A percentile compares a stretch with the other conserved stretches of the same genome.
Evolutionary conservation across 2,797 vertebrate species (phyloP).

Genomic region (Euphonia xanthogaster): DNA sequence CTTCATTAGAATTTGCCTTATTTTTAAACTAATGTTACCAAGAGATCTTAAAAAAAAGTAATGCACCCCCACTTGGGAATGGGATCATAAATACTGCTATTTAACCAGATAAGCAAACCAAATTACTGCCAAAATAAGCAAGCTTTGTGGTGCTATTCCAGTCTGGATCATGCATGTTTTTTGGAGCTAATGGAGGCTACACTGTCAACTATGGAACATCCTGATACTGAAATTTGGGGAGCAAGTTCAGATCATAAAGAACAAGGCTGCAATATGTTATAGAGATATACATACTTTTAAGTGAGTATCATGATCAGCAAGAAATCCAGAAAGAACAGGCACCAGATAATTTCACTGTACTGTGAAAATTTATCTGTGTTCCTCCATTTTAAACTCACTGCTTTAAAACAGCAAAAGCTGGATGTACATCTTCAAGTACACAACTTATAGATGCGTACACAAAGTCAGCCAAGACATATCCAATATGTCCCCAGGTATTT

Average conservation of each 20-base stretch:
- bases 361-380: neutral
- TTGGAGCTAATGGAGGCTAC: neutral
- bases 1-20: neutral
- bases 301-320: neutral
- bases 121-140: slow-evolving; percentile 1
- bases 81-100: neutral
- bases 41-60: neutral
- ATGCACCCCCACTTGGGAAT: neutral
- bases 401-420: neutral
- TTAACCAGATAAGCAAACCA: neutral
- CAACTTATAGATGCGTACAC: neutral
- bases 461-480: neutral
- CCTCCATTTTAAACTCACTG: neutral
- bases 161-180: neutral
- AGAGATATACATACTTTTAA: neutral
- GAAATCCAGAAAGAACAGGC: neutral
- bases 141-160: neutral
- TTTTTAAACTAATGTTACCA: neutral
- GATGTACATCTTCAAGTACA: neutral
- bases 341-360: neutral
- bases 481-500: rapidly evolving
- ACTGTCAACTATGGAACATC: neutral
- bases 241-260: neutral
- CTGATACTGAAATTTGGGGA: neutral
- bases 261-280: neutral